A percentile compares a stretch with the other conserved stretches of the same genome.
phyloP scores from a whole-genome alignment of 2,888 invertebrate genomes.

The Philereme vetulata region DNA sequence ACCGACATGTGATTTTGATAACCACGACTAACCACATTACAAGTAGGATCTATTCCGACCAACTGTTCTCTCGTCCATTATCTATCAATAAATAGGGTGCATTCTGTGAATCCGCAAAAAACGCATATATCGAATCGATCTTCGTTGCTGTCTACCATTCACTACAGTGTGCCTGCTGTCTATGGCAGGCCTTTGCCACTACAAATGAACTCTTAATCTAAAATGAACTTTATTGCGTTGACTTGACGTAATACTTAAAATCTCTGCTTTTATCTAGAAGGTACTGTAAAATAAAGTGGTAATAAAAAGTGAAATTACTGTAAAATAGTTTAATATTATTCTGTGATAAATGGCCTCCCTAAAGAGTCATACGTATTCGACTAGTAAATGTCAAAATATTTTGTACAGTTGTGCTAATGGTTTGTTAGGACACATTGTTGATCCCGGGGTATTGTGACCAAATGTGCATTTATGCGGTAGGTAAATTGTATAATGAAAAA shows the following conservation, averaged over 20 bases:
- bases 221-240: constrained; percentile 4
- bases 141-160: constrained; percentile 68
- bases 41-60: constrained; percentile 67
- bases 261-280: background rate
- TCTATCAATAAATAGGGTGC: constrained; percentile 78
- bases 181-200: constrained; percentile 10
- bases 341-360: constrained; percentile 64
- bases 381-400: constrained; percentile 80
- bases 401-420: constrained; percentile 79
- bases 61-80: constrained; percentile 75
- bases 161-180: constrained; percentile 57
- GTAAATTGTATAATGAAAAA: constrained; percentile 20
- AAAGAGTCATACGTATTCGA: constrained; percentile 72
- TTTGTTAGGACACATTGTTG: constrained; percentile 75
- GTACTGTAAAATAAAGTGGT: background rate
- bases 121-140: constrained; percentile 82
- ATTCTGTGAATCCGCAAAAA: constrained; percentile 76
- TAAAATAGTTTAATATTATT: constrained; percentile 5
- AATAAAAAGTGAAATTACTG: constrained; percentile 4
- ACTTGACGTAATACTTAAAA: background rate
- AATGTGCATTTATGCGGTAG: constrained; percentile 54
- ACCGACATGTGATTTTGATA: constrained; percentile 79
- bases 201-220: background rate
- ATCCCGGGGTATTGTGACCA: constrained; percentile 65
- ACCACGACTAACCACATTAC: constrained; percentile 80